phyloP scores from a whole-genome alignment of 1,140 invertebrate genomes.

The Drosophila fuyamai region DNA sequence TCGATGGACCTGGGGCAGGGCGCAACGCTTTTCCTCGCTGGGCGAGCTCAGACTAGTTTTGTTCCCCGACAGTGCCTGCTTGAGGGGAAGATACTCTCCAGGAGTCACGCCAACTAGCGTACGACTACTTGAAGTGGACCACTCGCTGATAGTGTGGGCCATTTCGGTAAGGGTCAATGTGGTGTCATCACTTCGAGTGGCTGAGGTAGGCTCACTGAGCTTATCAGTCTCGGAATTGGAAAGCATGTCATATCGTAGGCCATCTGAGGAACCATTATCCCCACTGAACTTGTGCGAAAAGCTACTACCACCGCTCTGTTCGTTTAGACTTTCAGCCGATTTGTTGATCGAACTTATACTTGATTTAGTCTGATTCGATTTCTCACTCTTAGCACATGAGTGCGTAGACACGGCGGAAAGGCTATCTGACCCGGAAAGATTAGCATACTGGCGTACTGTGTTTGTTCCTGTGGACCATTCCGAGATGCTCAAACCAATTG shows the following conservation, averaged over 20 bases:
- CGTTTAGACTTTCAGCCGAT: constrained; percentile 82
- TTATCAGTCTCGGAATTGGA: constrained; percentile 87
- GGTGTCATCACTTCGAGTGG: constrained; percentile 87
- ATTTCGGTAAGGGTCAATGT: constrained; percentile 86
- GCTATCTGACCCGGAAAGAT: constrained; percentile 88
- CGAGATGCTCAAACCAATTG: constrained; percentile 92
- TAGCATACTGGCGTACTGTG: constrained; percentile 91
- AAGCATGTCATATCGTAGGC: constrained; percentile 86
- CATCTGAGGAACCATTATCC: constrained; percentile 82
- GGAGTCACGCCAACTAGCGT: constrained; percentile 86
- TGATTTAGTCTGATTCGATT: constrained; percentile 87
- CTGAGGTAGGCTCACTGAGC: constrained; percentile 85
- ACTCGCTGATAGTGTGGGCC: constrained; percentile 87
- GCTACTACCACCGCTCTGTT: constrained; percentile 78
- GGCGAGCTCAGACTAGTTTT: constrained; percentile 68
- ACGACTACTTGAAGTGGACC: constrained; percentile 87
- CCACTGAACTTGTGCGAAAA: constrained; percentile 82
- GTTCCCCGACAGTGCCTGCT: constrained; percentile 56
- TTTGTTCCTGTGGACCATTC: constrained; percentile 94
- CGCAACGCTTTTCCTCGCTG: constrained; percentile 74
- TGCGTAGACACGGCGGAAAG: constrained; percentile 87
- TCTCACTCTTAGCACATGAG: constrained; percentile 87
- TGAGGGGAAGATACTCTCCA: constrained; percentile 78
- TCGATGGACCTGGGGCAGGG: constrained; percentile 73
- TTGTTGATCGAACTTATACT: constrained; percentile 85